Conservation (phyloP, 1,140 invertebrate genomes). For the Tribolium madens region DNA sequence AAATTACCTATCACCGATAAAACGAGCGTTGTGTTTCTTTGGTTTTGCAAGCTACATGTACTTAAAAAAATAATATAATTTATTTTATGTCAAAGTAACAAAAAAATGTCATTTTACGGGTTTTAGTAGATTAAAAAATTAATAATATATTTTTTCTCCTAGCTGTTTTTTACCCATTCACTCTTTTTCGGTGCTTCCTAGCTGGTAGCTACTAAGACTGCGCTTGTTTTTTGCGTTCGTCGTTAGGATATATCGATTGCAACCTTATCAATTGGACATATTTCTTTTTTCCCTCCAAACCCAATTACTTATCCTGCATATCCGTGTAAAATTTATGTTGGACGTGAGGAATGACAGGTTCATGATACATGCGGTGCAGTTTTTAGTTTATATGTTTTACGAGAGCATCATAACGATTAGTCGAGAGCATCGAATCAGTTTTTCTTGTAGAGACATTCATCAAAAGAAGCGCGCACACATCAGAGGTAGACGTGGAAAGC, state of each 20-base stretch:
- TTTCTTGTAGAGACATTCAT: neutral
- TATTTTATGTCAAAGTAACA: too few species aligned
- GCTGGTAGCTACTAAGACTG: neutral
- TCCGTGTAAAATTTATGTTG: slow-evolving; percentile 20
- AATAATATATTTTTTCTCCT: neutral
- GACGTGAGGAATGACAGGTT: slow-evolving; percentile 17
- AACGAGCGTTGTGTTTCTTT: neutral
- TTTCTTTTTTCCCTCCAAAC: slow-evolving; percentile 11
- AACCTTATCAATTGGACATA: slow-evolving; percentile 27
- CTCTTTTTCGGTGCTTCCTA: neutral
- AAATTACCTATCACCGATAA: neutral
- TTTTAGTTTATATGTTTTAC: slow-evolving; percentile 27
- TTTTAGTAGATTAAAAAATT: too few species aligned
- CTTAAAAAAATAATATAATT: too few species aligned
- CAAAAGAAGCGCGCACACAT: neutral
- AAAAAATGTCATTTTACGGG: too few species aligned
- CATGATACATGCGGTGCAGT: slow-evolving; percentile 12
- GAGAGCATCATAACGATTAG: slow-evolving; percentile 38
- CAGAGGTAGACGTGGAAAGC: neutral
- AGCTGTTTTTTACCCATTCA: neutral
- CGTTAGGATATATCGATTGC: neutral
- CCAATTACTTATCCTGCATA: slow-evolving; percentile 22
- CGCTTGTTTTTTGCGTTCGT: neutral
- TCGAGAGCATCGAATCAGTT: neutral
- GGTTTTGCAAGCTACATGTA: too few species aligned